Base-by-base conservation (phyloP, 1,140 invertebrate genomes). In the Dreissena polymorpha region DNA sequence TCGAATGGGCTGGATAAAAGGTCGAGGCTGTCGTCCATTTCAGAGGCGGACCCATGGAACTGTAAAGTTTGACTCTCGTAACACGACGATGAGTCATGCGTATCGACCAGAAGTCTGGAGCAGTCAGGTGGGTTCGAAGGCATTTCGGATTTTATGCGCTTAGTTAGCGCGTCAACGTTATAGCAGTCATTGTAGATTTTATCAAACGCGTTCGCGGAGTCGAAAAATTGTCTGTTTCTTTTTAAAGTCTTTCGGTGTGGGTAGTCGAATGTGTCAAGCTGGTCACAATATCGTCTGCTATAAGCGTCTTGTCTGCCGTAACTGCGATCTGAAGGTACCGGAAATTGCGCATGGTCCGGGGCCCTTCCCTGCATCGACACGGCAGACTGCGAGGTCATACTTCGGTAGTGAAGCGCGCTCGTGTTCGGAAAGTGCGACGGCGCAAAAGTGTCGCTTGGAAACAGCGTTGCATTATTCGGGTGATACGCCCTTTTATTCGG, bases 401-500 rank as follows among this genome's bases (percentile, higher is more conserved):
- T 39, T 39, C 39, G 39, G 39, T 39, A 39, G 39, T 39, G 39
- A 39, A 39, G 3, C 39, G 39, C 39, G 39, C 39, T 39, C 39
- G 39, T 39, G 8, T 8, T 8, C 16, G 57, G 57, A 60, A n/a
- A 60, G 57, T 60, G 57, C 57, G 57, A n/a, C 57, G 16, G 57
- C 57, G 21, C 16, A 60, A 18, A 60, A 12, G 57, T 18, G 6
- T 60, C 57, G 57, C 21, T 69, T 5, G 50, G 29, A 27, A 55
- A 76, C 7, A 39, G 53, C 6, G 84, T 83, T 83, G 29, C 84
- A 71, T 80, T 83, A 82, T 49, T 78, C 67, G 14, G 78, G 50
- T 68, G 82, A 72, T 81, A 86, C 72, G 73, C 72, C 85, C 71
- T 84, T 86, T 80, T 86, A 84, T 86, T 86, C 63, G 81, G 75